Base-by-base conservation (phyloP, 2,888 invertebrate species). In the Ochlodes sylvanus region DNA sequence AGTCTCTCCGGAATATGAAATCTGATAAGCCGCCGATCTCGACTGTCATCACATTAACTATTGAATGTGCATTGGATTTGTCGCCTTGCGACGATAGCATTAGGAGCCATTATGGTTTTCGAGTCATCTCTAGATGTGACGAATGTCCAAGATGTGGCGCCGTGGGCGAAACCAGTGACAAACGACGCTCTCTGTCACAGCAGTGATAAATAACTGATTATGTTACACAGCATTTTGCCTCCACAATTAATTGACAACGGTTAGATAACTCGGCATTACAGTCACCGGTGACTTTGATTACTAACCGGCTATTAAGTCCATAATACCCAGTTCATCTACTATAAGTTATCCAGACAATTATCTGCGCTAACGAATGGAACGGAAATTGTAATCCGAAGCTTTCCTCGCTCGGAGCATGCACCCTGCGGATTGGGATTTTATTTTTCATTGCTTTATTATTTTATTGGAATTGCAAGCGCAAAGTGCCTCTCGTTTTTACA, bases 161-260 rank as follows among this genome's bases (percentile, higher is more conserved):
- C 86, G 92, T 92, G 90, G 92, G 92, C 89, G 92, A 88, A 87
- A 87, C 87, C 79, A 79, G 86, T 90, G 92, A 92, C 90, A 93
- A 92, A 92, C 86, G 91, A 88, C 87, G 83, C 81, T 81, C 82
- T 83, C 86, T 89, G 90, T 89, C 90, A 85, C 88, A 87, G 81
- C 82, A 79, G 85, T 91, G 91, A 93, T 93, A 92, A 92, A 92
- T 92, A 91, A 90, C 92, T 91, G 91, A 92, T 92, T 90, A 86
- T 89, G 87, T 90, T 92, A 89, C 91, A 87, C 85, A 86, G 84
- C 86, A 87, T 90, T 91, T 91, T 86, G 87, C 87, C 76, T 85
- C 88, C 82, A 89, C 90, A 89, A 92, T 91, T 92, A 92, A 91
- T 90, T 87, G 88, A 88, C 86, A 86, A 80, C 81, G 80, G 84